Evolutionary conservation across 2,888 invertebrate species (phyloP), one percentile per base, ranked within the genome.

Genomic region (Eilema griseolum): DNA sequence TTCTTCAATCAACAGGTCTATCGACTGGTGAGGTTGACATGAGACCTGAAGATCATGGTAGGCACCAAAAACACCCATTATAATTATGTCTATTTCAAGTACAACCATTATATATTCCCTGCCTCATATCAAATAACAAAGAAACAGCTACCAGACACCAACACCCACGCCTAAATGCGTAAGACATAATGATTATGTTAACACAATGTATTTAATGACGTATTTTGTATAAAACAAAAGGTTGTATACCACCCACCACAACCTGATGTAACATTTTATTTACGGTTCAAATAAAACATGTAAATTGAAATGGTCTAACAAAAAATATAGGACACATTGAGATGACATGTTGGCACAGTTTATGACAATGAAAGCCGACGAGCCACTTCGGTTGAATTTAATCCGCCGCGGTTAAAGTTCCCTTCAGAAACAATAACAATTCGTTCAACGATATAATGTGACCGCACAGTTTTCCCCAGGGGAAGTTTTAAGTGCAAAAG

Each of bases 401-500:
- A 90, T 90, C 88, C 86, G 77, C 82, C 77, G 82, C 83, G 85
- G 88, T 88, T 86, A 88, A 89, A 90, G 89, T 90, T 91, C 85
- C 89, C 86, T 89, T 90, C 90, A 91, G 87, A 90, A 90, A 92
- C 89, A 90, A 91, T 91, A 92, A 91, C 90, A 90, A 90, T 90
- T 90, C 87, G 88, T 90, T 88, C 87, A 87, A 84, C 88, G 87
- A 89, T 90, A 90, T 89, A 90, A 90, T 89, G 89, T 87, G 88
- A 89, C 88, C 86, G 85, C 86, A 84, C 87, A 88, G 88, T 88
- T 88, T 87, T 88, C 86, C 88, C 87, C 80, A 72, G 85, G 83
- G 86, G 78, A 91, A 92, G 89, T 92, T 91, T 91, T 90, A 91
- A 92, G 91, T 91, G 91, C 90, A 89, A 91, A 92, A 90, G 90